Conservation (phyloP, 92 coral and sea anemone genomes). For the Muricea muricata region DNA sequence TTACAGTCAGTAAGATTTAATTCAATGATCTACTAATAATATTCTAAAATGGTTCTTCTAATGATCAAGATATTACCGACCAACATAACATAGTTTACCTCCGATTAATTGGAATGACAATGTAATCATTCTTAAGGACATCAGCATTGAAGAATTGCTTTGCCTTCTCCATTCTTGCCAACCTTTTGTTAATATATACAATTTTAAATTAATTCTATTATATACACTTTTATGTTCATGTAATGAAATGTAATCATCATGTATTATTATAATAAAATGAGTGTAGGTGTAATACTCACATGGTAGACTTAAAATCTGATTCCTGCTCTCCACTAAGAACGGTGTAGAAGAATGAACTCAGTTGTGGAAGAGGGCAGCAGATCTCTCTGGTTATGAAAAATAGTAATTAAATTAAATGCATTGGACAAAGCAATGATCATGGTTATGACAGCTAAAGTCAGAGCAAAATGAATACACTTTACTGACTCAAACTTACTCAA, state of each 20-base stretch:
- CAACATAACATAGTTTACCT: background rate
- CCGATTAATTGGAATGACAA: background rate
- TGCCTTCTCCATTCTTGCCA: background rate
- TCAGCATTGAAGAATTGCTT: background rate
- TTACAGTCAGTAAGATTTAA: background rate
- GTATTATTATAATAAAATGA: no score
- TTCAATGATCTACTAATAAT: background rate
- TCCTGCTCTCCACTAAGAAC: background rate
- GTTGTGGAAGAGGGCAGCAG: background rate
- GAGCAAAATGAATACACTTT: no score
- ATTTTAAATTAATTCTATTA: no score
- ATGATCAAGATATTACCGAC: background rate
- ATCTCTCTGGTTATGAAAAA: background rate
- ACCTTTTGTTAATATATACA: no score
- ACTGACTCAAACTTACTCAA: background rate
- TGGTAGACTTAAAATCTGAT: no score
- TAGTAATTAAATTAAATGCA: no score
- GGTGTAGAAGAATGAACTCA: background rate
- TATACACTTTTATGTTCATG: background rate
- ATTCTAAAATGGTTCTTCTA: background rate
- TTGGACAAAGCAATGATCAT: no score
- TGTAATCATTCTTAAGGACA: background rate
- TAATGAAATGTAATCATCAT: no score
- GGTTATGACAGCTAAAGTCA: no score
- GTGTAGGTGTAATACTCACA: no score